phyloP scores from a whole-genome alignment of 2,888 invertebrate genomes.

The Conchocele bisecta region DNA sequence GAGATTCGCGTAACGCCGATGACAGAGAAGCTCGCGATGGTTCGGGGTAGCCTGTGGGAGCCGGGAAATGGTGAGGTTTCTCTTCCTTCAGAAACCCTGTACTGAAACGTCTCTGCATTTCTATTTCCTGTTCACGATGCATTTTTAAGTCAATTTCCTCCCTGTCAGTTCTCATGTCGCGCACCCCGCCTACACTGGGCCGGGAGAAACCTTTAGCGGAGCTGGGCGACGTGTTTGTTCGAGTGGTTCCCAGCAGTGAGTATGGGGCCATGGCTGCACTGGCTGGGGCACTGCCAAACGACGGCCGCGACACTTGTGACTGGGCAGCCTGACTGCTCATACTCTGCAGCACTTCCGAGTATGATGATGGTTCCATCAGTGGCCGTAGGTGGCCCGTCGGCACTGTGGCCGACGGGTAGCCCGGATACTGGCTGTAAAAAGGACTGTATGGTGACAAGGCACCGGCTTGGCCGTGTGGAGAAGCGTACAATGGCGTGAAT shows the following conservation, averaged over 20 bases:
- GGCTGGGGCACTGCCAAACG: conserved; percentile 39
- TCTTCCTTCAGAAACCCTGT: conserved; percentile 64
- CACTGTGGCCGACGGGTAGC: conserved; percentile 33
- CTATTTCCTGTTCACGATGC: conserved; percentile 47
- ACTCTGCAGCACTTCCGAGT: conserved; percentile 78
- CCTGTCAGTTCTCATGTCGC: too few species aligned
- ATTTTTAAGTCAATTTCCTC: conserved; percentile 45
- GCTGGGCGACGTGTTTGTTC: conserved; percentile 59
- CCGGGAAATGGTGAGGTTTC: conserved; percentile 59
- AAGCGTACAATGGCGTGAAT: conserved; percentile 56
- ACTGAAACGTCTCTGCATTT: conserved; percentile 54
- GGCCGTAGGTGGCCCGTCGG: conserved; percentile 50
- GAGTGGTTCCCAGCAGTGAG: conserved; percentile 53
- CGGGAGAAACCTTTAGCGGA: conserved; percentile 56
- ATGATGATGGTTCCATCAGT: conserved; percentile 69
- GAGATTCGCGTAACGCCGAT: conserved; percentile 62
- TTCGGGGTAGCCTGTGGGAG: conserved; percentile 58
- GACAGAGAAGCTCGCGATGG: conserved; percentile 59
- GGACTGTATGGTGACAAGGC: conserved; percentile 69
- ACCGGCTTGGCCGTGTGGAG: conserved; percentile 31
- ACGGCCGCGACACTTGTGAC: conserved; percentile 69
- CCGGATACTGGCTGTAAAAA: conserved; percentile 67
- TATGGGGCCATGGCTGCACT: conserved; percentile 57
- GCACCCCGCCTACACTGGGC: conserved; percentile 27
- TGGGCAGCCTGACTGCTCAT: conserved; percentile 77